phyloP scores from a whole-genome alignment of 92 coral and sea anemone species.

The Actinernus sp. region DNA sequence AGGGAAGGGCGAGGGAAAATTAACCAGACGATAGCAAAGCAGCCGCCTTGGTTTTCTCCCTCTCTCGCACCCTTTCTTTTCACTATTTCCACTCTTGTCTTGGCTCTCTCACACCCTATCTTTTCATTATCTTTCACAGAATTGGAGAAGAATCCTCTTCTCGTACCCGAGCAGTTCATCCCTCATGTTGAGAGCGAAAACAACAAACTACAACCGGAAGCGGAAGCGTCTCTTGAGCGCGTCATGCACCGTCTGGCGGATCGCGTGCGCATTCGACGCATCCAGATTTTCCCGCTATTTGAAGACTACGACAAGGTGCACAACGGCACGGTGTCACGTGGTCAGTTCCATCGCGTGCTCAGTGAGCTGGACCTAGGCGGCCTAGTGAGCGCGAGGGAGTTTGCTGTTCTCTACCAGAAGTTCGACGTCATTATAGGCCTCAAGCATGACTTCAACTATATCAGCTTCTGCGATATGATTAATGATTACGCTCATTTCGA shows the following conservation, averaged over 20 bases:
- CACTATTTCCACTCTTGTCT: no score
- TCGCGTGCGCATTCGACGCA: constrained; percentile 96
- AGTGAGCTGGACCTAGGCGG: constrained; percentile 98
- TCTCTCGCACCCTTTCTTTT: no score
- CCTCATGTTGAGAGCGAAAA: constrained; percentile 84
- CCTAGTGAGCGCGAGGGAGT: constrained; percentile 92
- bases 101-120: no score
- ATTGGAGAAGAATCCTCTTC: constrained; percentile 91
- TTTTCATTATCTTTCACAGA: no score
- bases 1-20: no score
- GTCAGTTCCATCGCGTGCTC: constrained; percentile 97
- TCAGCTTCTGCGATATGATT: constrained; percentile 90
- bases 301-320: constrained; percentile 97
- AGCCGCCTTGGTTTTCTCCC: no score
- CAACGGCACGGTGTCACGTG: constrained; percentile 97
- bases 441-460: constrained; percentile 97
- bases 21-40: no score
- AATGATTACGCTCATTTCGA: constrained; percentile 94
- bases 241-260: constrained; percentile 99
- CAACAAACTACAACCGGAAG: constrained; percentile 82
- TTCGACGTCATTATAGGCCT: constrained; percentile 95
- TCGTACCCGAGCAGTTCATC: constrained; percentile 84
- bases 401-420: constrained; percentile 80
- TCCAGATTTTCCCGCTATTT: constrained; percentile 98
- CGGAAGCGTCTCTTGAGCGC: constrained; percentile 78